A percentile compares a stretch with the other conserved stretches of the same genome.
These are phyloP conservation scores for Dinomys branickii DNA, from an alignment of 2,113 vertebrate species.

Conservation along the genomic window DNA sequence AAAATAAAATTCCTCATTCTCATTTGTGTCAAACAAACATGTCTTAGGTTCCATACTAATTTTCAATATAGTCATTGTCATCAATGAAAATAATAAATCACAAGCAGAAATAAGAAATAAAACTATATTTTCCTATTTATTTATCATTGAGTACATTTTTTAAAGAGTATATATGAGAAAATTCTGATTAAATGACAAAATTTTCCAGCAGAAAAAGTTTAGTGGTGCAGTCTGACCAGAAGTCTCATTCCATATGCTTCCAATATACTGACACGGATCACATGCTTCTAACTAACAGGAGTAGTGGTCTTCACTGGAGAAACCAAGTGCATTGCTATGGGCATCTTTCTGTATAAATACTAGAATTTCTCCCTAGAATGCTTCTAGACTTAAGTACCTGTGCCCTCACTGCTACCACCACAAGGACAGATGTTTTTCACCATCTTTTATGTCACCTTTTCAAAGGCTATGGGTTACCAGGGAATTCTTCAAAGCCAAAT, in stretches of 20 bases:
- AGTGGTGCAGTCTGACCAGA: background rate
- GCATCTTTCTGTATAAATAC: background rate
- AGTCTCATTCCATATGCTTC: background rate
- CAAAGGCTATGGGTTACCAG: background rate
- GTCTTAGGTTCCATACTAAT: background rate
- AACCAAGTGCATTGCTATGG: background rate
- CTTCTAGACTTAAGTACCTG: background rate
- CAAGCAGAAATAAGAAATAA: background rate
- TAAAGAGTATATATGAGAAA: background rate
- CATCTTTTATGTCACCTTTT: background rate
- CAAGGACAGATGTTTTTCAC: background rate
- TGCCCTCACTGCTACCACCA: background rate
- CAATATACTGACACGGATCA: background rate
- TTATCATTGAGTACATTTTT: background rate
- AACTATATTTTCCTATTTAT: background rate
- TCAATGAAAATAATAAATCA: background rate
- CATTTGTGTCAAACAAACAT: slow-evolving; percentile 13
- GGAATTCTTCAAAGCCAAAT: background rate
- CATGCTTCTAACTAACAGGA: background rate
- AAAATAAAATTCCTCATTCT: background rate
- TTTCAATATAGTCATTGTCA: background rate
- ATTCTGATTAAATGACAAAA: background rate
- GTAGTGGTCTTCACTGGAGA: background rate
- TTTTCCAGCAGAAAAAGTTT: background rate
- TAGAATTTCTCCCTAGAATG: background rate